Evolutionary conservation across 2,888 invertebrate genomes (phyloP).

Genomic region (Harpalus rubripes): DNA sequence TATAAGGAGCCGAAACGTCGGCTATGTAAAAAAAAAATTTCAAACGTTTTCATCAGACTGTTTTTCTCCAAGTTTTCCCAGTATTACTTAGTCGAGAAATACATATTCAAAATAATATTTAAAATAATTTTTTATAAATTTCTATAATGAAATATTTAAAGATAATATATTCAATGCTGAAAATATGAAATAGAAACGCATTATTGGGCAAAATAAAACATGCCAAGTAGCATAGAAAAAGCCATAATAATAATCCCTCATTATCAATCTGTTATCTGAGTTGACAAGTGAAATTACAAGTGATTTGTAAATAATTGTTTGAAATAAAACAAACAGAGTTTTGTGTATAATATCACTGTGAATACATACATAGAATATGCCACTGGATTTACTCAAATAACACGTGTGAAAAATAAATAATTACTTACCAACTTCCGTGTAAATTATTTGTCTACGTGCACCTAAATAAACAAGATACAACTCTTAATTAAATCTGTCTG

Average conservation of each 20-base stretch:
- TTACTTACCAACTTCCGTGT: conserved; percentile 36
- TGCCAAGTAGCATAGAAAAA: conserved; percentile 23
- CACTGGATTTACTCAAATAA: conserved; percentile 61
- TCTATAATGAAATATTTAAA: background rate
- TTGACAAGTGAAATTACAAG: conserved; percentile 75
- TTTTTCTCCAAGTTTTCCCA: too few species aligned
- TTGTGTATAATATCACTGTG: conserved; percentile 62
- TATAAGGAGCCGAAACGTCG: too few species aligned
- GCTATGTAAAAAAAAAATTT: too few species aligned
- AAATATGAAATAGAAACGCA: background rate
- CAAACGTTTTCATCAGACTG: too few species aligned
- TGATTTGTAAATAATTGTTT: conserved; percentile 78
- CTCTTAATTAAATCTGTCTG: conserved; percentile 56
- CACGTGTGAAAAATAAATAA: conserved; percentile 64
- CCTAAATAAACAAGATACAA: conserved; percentile 59
- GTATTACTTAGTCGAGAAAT: too few species aligned
- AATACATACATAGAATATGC: conserved; percentile 55
- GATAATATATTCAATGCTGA: background rate
- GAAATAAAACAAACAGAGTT: conserved; percentile 75
- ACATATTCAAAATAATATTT: too few species aligned
- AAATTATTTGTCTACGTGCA: conserved; percentile 41
- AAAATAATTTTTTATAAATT: too few species aligned
- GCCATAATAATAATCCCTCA: conserved; percentile 49
- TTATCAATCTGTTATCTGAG: conserved; percentile 73
- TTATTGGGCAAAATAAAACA: conserved; percentile 5